phyloP scores from a whole-genome alignment of 2,113 vertebrate species.

The Osmerus eperlanus region DNA sequence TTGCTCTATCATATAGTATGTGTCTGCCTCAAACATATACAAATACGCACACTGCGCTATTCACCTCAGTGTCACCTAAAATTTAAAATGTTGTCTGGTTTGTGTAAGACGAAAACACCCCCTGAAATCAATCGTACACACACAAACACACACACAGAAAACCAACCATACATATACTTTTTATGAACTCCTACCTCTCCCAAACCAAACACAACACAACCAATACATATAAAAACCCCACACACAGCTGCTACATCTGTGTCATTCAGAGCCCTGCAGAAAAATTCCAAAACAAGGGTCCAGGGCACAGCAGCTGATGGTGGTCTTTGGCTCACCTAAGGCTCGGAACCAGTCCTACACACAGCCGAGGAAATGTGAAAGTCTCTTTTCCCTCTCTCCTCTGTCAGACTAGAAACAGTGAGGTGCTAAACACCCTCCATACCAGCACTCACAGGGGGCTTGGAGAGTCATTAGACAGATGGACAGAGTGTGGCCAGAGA shows the following conservation, averaged over 20 bases:
- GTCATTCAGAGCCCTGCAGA: slow-evolving; percentile 52
- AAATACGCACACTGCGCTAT: slow-evolving; percentile 54
- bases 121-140: slow-evolving; percentile 1
- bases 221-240: slow-evolving; percentile 37
- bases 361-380: slow-evolving; percentile 53
- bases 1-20: slow-evolving; percentile 43
- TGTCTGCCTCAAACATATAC: slow-evolving; percentile 51
- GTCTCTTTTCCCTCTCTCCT: slow-evolving; percentile 53
- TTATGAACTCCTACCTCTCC: no score
- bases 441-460: slow-evolving; percentile 62
- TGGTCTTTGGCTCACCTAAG: slow-evolving; percentile 26
- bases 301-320: slow-evolving; percentile 20
- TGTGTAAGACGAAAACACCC: background rate
- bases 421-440: slow-evolving; percentile 75
- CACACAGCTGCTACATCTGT: background rate
- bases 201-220: slow-evolving; percentile 21
- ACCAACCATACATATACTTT: background rate
- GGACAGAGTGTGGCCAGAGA: slow-evolving; percentile 41
- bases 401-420: slow-evolving; percentile 70
- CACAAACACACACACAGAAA: slow-evolving; percentile 10
- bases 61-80: slow-evolving; percentile 59
- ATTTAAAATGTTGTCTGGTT: background rate
- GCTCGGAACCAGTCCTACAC: slow-evolving; percentile 50
- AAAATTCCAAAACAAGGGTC: slow-evolving; percentile 55
- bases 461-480: slow-evolving; percentile 66